Evolutionary conservation across 2,888 invertebrate genomes (phyloP).

Genomic region (Pinctada fucata): DNA sequence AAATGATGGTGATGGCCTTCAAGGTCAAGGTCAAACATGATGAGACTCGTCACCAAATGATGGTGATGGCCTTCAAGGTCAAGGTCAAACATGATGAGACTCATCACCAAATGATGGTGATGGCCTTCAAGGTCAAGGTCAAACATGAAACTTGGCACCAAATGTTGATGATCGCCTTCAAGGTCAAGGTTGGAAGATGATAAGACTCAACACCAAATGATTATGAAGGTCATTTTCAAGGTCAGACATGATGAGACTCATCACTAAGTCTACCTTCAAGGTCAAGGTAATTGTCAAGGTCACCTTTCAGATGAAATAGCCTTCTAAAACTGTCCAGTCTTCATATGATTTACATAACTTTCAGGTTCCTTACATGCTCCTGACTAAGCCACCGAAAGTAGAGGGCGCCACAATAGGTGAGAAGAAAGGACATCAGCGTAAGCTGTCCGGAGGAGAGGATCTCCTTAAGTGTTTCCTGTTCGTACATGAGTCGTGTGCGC

Average conservation of each 20-base stretch:
- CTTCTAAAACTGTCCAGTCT: no score
- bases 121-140: not conserved
- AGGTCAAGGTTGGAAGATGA: no score
- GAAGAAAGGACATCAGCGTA: slow-evolving; percentile 61
- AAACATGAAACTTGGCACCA: no score
- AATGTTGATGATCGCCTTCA: no score
- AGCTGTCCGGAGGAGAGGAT: slow-evolving; percentile 75
- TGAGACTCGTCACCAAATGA: not conserved
- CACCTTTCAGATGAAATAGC: no score
- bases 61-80: not conserved
- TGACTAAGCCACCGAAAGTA: slow-evolving; percentile 72
- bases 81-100: not conserved
- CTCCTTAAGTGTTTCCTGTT: slow-evolving; percentile 76
- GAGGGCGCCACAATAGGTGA: slow-evolving; percentile 72
- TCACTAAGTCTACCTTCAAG: not conserved
- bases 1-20: no score
- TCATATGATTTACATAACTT: not conserved
- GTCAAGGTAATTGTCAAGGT: no score
- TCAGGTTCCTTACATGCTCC: slow-evolving; percentile 76
- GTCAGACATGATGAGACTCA: not conserved
- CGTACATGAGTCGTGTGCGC: slow-evolving; percentile 77
- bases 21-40: not conserved
- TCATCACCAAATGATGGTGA: not conserved
- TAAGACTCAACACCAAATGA: no score
- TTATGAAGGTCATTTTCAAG: no score